phyloP scores from a whole-genome alignment of 2,888 invertebrate species.

The Acleris literana region DNA sequence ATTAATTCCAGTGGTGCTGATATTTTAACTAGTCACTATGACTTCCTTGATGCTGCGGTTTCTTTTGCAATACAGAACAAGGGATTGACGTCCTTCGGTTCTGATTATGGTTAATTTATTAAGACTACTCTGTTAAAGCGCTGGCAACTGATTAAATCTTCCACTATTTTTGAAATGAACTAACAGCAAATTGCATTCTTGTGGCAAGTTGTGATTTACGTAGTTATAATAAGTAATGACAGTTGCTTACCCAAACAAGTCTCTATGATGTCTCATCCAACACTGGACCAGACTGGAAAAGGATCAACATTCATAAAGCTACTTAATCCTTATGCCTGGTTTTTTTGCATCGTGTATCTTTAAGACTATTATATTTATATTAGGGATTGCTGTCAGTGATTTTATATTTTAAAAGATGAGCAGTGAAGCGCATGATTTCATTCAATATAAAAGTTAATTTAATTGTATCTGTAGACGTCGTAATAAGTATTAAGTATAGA shows the following conservation, averaged over 20 bases:
- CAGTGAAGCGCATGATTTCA: background rate
- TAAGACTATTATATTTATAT: background rate
- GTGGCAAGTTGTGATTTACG: too few species aligned
- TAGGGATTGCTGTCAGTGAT: too few species aligned
- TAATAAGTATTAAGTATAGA: conserved; percentile 27
- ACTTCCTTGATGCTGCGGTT: conserved; percentile 89
- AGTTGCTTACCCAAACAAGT: background rate
- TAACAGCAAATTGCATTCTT: background rate
- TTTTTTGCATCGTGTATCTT: background rate
- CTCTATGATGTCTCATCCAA: too few species aligned
- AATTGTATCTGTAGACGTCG: conserved; percentile 22
- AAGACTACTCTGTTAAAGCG: background rate
- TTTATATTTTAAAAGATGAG: background rate
- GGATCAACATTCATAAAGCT: background rate
- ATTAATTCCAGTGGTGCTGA: conserved; percentile 49
- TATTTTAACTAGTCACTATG: conserved; percentile 63
- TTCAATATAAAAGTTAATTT: conserved; percentile 16
- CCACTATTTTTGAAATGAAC: background rate
- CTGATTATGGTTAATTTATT: conserved; percentile 68
- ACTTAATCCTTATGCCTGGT: conserved; percentile 4
- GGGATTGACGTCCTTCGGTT: conserved; percentile 84
- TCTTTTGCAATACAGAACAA: conserved; percentile 89
- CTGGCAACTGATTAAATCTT: conserved; percentile 7
- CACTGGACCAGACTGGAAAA: background rate
- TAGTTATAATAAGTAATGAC: background rate